A percentile compares a stretch with the other conserved stretches of the same genome.
phyloP scores from a whole-genome alignment of 2,113 vertebrate genomes.

The Gorilla gorilla region DNA sequence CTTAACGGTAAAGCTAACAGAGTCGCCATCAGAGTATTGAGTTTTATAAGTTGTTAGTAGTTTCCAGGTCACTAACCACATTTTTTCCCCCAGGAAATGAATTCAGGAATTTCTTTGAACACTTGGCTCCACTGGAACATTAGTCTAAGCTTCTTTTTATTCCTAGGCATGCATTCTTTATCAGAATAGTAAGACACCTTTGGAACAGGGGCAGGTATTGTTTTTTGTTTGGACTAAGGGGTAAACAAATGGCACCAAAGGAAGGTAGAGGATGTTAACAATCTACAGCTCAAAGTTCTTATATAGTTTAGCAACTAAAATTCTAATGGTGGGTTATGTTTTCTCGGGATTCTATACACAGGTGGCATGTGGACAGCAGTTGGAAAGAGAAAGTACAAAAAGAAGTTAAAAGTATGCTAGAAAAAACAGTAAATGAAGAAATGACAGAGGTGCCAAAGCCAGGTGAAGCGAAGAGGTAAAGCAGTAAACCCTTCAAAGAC shows the following conservation, averaged over 20 bases:
- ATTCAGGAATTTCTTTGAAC: constrained; percentile 52
- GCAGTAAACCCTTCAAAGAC: background rate
- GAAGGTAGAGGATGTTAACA: background rate
- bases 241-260: background rate
- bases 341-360: background rate
- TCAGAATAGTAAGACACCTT: background rate
- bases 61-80: constrained; percentile 35
- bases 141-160: background rate
- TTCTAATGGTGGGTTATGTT: background rate
- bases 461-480: background rate
- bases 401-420: background rate
- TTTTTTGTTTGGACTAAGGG: background rate
- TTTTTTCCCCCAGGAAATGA: background rate
- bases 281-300: background rate
- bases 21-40: background rate
- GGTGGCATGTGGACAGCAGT: background rate
- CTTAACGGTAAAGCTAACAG: background rate
- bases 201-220: background rate
- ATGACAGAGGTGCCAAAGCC: background rate
- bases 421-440: background rate
- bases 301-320: background rate
- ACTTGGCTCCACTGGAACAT: background rate
- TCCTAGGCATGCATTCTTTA: background rate
- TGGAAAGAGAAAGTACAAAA: background rate
- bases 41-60: background rate